phyloP scores from a whole-genome alignment of 2,797 vertebrate genomes.

The Furcifer pardalis region DNA sequence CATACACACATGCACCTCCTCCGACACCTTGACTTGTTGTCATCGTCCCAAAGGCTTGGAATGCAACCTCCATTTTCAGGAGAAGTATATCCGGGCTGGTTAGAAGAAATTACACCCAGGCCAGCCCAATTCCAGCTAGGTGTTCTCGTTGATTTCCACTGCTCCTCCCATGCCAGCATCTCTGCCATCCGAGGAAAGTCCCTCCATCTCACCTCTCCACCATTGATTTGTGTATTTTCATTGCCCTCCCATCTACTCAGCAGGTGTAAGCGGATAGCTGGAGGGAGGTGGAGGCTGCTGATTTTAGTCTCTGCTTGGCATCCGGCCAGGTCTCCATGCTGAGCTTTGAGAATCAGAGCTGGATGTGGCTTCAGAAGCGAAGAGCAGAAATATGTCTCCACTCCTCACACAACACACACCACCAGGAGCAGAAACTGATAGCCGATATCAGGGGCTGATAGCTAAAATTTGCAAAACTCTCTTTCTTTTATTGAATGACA shows the following conservation, averaged over 20 bases:
- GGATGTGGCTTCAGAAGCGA: neutral
- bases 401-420: neutral
- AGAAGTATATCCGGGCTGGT: neutral
- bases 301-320: slow-evolving; percentile 12
- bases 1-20: no score
- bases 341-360: neutral
- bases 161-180: no score
- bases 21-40: no score
- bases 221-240: neutral
- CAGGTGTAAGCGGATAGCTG: slow-evolving; percentile 17
- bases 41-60: neutral
- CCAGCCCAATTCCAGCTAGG: neutral
- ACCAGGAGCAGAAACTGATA: neutral
- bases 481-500: no score
- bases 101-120: no score
- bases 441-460: no score
- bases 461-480: no score
- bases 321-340: neutral
- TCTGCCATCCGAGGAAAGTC: neutral
- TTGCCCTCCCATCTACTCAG: neutral
- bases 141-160: no score
- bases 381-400: neutral
- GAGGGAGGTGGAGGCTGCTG: neutral
- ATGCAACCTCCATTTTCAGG: neutral
- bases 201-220: neutral